These are phyloP conservation scores for Sternotherus odoratus DNA, from an alignment of 2,797 vertebrate genomes.

Conservation along the genomic window DNA sequence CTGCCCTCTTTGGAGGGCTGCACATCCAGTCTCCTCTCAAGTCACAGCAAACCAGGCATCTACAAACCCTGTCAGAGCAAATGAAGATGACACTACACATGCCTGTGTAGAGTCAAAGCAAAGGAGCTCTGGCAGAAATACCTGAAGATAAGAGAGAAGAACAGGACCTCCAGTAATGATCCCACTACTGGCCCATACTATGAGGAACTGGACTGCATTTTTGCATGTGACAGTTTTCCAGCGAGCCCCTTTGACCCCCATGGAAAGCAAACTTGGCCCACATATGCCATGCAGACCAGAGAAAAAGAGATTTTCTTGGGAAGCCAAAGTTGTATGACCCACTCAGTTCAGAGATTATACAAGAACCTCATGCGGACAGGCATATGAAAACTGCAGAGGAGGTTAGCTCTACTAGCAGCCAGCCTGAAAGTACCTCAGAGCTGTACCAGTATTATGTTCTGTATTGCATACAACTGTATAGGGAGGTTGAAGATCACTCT, in stretches of 20 bases:
- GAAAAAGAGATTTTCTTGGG: background rate
- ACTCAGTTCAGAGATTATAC: background rate
- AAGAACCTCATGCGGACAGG: background rate
- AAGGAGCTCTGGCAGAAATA: background rate
- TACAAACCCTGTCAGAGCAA: background rate
- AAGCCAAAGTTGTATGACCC: background rate
- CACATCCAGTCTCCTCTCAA: background rate
- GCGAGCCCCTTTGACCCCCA: background rate
- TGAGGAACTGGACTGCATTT: rapidly evolving
- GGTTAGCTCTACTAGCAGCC: background rate
- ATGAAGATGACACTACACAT: background rate
- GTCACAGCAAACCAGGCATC: background rate
- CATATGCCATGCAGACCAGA: rapidly evolving
- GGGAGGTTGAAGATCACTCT: background rate
- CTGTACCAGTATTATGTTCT: background rate
- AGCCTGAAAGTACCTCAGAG: background rate
- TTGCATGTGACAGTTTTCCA: background rate
- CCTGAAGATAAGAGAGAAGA: background rate
- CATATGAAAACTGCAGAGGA: background rate
- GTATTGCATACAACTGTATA: background rate
- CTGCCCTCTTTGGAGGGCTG: background rate
- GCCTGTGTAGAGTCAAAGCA: background rate
- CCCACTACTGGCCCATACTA: background rate
- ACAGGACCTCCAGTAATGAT: background rate
- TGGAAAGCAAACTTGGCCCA: background rate